Conservation (phyloP, 1,140 invertebrate species). For the Mamestra configurata region DNA sequence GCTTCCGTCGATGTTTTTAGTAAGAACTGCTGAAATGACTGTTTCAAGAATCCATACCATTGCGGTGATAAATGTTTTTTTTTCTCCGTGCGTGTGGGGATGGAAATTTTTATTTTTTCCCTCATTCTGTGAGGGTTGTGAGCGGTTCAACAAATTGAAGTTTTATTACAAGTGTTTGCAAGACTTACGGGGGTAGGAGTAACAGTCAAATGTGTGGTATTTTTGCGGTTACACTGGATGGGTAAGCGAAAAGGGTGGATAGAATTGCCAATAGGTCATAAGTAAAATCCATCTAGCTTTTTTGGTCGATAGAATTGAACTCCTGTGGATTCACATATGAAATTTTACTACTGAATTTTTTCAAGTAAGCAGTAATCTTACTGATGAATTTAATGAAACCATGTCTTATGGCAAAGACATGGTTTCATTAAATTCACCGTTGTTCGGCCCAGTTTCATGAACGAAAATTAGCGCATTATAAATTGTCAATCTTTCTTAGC, state of each 20-base stretch:
- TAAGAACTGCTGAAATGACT: conserved; percentile 38
- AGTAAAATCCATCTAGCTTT: background rate
- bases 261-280: background rate
- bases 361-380: no score
- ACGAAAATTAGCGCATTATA: no score
- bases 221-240: background rate
- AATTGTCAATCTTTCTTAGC: no score
- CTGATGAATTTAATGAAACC: no score
- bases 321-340: background rate
- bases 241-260: conserved; percentile 9
- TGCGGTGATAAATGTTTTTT: conserved; percentile 50
- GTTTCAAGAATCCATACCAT: conserved; percentile 37
- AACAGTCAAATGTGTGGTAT: background rate
- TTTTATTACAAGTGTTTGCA: conserved; percentile 40
- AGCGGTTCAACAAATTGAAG: conserved; percentile 29
- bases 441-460: no score
- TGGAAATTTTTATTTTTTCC: conserved; percentile 15
- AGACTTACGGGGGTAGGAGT: conserved; percentile 9
- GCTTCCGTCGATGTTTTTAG: background rate
- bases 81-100: conserved; percentile 2
- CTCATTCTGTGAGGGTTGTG: conserved; percentile 22
- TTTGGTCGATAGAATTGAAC: background rate
- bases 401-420: no score
- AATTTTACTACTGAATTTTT: background rate
- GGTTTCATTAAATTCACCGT: no score